Percentiles rank a stretch among this genome's conserved stretches.
Conservation (phyloP, 2,113 vertebrate species). For the Dicrurus megarhynchus region DNA sequence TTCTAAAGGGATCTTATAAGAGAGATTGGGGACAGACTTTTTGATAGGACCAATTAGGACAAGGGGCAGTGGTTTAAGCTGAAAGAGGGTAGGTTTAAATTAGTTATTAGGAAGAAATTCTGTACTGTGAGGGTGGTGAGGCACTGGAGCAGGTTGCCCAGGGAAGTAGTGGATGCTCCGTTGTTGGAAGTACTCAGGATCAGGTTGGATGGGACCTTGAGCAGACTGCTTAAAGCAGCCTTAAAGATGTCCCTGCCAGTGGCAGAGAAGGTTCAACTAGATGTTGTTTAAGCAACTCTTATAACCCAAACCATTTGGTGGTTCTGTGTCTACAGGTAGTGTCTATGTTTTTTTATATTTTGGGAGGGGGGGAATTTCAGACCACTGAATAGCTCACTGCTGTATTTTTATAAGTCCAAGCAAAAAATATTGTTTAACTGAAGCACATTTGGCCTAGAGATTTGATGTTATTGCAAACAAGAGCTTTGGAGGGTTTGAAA, state of each 20-base stretch:
- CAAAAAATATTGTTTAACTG: background rate
- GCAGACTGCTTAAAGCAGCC: background rate
- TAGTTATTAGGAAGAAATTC: background rate
- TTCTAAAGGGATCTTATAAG: background rate
- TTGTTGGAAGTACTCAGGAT: background rate
- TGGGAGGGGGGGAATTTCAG: background rate
- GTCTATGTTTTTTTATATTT: background rate
- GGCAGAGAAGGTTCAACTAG: background rate
- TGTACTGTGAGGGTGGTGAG: background rate
- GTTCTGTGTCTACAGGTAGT: background rate
- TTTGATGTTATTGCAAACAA: background rate
- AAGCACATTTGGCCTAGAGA: background rate
- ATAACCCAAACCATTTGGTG: background rate
- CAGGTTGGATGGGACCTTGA: background rate
- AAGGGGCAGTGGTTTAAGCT: background rate
- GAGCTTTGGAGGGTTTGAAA: background rate
- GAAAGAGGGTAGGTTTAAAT: background rate
- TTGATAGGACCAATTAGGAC: background rate
- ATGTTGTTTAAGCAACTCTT: background rate
- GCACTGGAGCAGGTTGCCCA: background rate
- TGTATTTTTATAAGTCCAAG: background rate
- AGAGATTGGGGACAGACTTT: background rate
- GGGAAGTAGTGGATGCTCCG: background rate
- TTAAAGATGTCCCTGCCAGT: background rate
- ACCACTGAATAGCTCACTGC: background rate